Evolutionary conservation across 2,888 invertebrate species (phyloP).

Genomic region (Invenusta paracnida): DNA sequence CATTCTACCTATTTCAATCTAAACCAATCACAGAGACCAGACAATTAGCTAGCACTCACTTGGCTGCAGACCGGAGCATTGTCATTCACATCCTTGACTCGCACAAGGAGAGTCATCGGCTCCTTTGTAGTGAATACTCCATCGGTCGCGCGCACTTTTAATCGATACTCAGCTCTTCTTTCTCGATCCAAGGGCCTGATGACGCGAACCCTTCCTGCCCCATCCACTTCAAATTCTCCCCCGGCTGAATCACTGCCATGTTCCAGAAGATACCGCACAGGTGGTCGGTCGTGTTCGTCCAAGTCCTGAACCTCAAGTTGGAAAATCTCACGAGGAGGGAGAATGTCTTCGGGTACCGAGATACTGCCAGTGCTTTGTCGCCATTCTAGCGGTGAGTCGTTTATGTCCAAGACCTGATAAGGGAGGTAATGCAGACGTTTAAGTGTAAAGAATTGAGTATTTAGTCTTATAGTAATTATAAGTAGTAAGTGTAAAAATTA

Average conservation of each 20-base stretch:
- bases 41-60: conserved; percentile 3
- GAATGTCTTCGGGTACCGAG: background rate
- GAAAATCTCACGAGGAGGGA: background rate
- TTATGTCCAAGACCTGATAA: background rate
- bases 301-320: background rate
- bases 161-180: background rate
- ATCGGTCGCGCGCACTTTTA: background rate
- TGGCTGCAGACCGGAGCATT: conserved; percentile 28
- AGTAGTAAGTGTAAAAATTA: too few relatives aligned
- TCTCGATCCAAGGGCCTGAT: background rate
- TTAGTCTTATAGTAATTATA: too few relatives aligned
- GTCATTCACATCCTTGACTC: conserved; percentile 27
- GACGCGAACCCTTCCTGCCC: background rate
- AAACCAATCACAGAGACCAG: too few relatives aligned
- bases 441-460: too few relatives aligned
- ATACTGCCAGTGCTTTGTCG: background rate
- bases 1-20: too few relatives aligned
- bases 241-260: background rate
- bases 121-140: conserved; percentile 11
- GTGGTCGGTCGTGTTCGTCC: background rate
- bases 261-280: background rate
- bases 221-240: background rate
- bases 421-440: too few relatives aligned
- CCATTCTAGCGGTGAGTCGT: background rate
- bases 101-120: background rate